A percentile compares a stretch with the other conserved stretches of the same genome.
These are phyloP conservation scores for Caloenas nicobarica DNA, from an alignment of 2,113 vertebrate genomes.

Conservation along the genomic window DNA sequence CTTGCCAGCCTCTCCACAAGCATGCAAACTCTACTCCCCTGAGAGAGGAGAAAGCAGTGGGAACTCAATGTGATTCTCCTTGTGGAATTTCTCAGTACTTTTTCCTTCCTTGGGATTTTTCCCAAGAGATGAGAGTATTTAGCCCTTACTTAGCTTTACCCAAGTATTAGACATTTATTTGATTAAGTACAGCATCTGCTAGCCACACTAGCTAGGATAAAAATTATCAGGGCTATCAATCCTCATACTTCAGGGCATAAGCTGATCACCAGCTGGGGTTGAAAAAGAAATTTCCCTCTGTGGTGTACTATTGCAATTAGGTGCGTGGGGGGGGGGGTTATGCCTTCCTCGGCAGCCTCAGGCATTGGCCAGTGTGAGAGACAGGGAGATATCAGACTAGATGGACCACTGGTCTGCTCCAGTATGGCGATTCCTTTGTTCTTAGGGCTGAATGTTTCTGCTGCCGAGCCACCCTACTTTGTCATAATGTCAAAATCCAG, in stretches of 20 bases:
- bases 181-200: slow-evolving; percentile 66
- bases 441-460: slow-evolving; percentile 31
- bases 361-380: slow-evolving; percentile 40
- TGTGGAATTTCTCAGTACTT: slow-evolving; percentile 63
- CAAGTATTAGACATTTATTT: slow-evolving; percentile 68
- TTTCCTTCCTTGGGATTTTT: slow-evolving; percentile 47
- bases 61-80: slow-evolving; percentile 55
- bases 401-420: slow-evolving; percentile 52
- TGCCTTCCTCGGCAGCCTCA: slow-evolving; percentile 49
- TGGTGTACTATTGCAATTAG: slow-evolving; percentile 65
- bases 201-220: slow-evolving; percentile 52
- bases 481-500: slow-evolving; percentile 65
- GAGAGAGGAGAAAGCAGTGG: slow-evolving; percentile 52
- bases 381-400: slow-evolving; percentile 35
- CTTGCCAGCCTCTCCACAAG: slow-evolving; percentile 34
- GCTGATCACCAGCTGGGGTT: slow-evolving; percentile 67
- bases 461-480: slow-evolving; percentile 25
- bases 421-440: slow-evolving; percentile 62
- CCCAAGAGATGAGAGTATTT: slow-evolving; percentile 34
- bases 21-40: slow-evolving; percentile 40
- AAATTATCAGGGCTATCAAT: slow-evolving; percentile 73
- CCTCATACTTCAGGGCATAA: slow-evolving; percentile 72
- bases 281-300: slow-evolving; percentile 60
- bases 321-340: slow-evolving; percentile 25
- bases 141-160: slow-evolving; percentile 64